Conservation (phyloP, 2,797 vertebrate species). For the Bradypodion pumilum region DNA sequence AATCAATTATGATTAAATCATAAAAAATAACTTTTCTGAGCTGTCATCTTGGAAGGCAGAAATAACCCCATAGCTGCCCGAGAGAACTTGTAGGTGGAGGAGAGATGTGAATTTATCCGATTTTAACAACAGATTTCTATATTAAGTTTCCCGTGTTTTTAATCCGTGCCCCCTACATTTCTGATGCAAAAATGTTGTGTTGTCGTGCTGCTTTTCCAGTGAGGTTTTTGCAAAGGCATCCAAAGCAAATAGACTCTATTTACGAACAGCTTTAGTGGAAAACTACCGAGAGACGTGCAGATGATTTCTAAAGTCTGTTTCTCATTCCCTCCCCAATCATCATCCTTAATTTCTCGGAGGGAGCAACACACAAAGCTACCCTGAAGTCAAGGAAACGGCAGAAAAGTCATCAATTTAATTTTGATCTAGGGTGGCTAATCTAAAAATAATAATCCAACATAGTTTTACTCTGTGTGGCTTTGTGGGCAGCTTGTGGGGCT, state of each 20-base stretch:
- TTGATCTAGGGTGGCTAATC: not conserved
- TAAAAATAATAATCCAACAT: too few relatives aligned
- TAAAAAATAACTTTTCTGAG: too few relatives aligned
- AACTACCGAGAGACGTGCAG: not conserved
- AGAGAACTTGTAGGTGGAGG: not conserved
- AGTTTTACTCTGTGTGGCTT: too few relatives aligned
- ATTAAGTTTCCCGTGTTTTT: not conserved
- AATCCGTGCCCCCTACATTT: not conserved
- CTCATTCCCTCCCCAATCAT: not conserved
- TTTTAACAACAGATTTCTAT: not conserved
- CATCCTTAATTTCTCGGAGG: too few relatives aligned
- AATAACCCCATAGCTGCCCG: not conserved
- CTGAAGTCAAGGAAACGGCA: not conserved
- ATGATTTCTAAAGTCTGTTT: not conserved
- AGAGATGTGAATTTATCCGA: not conserved
- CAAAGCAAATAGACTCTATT: slow-evolving; percentile 7
- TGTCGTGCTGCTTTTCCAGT: not conserved
- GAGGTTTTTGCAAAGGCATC: not conserved
- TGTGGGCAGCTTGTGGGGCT: too few relatives aligned
- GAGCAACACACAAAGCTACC: not conserved
- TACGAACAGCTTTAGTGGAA: not conserved
- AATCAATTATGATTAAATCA: too few relatives aligned
- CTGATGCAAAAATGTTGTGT: not conserved
- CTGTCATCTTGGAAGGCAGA: too few relatives aligned
- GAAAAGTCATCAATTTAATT: too few relatives aligned